A percentile compares a stretch with the other conserved stretches of the same genome.
Conservation (phyloP, 2,113 vertebrate species). For the Xiphias gladius region DNA sequence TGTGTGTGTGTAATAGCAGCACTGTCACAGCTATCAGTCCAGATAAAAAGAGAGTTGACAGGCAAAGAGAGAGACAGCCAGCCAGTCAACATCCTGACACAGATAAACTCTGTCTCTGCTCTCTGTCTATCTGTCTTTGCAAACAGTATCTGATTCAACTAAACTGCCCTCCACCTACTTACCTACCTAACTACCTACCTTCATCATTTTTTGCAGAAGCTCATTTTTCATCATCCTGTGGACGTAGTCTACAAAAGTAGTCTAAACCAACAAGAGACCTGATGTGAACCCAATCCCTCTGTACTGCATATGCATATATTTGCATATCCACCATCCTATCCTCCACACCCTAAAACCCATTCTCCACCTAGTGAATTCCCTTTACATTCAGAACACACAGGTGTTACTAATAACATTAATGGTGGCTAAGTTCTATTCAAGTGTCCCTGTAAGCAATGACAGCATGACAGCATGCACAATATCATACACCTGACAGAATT, state of each 20-base stretch:
- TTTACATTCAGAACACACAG: too few relatives aligned
- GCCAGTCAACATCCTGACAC: constrained; percentile 56
- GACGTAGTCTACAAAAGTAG: neutral
- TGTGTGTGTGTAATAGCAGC: constrained; percentile 20
- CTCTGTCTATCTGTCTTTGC: constrained; percentile 36
- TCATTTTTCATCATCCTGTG: too few relatives aligned
- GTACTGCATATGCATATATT: too few relatives aligned
- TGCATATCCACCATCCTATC: too few relatives aligned
- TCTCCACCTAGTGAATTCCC: too few relatives aligned
- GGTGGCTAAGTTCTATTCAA: too few relatives aligned
- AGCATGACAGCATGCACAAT: neutral
- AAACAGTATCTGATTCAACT: constrained; percentile 44
- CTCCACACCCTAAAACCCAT: too few relatives aligned
- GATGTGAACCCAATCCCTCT: too few relatives aligned
- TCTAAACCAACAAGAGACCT: too few relatives aligned
- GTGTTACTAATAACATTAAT: too few relatives aligned
- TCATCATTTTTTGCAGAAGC: neutral
- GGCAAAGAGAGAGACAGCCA: constrained; percentile 47
- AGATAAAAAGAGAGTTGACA: constrained; percentile 54
- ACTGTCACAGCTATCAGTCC: constrained; percentile 61
- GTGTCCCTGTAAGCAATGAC: neutral
- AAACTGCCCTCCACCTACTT: neutral
- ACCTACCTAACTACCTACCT: too few relatives aligned
- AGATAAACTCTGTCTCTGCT: constrained; percentile 62
- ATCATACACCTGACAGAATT: neutral